Evolutionary conservation across 2,888 invertebrate species (phyloP).

Genomic region (Drosophila affinis): DNA sequence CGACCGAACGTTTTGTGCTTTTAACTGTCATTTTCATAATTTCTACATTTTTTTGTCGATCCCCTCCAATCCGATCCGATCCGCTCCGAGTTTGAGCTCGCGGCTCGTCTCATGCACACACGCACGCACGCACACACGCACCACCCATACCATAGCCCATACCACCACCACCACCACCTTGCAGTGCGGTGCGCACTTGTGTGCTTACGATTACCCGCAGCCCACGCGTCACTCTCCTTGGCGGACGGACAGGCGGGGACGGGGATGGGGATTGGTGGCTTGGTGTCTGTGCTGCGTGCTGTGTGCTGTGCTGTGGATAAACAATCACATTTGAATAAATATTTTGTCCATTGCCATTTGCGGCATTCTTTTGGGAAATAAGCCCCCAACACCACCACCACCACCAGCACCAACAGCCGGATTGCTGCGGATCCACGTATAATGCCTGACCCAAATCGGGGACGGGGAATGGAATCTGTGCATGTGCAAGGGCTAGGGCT

Average conservation of each 20-base stretch:
- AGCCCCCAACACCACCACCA: slow-evolving; percentile 10
- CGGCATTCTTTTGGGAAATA: slow-evolving; percentile 69
- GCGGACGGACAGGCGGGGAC: slow-evolving; percentile 11
- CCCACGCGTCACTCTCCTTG: slow-evolving; percentile 67
- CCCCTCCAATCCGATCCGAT: slow-evolving; percentile 53
- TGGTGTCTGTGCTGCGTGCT: slow-evolving; percentile 9
- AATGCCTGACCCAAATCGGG: slow-evolving; percentile 32
- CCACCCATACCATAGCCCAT: slow-evolving; percentile 14
- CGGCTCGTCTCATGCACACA: slow-evolving; percentile 16
- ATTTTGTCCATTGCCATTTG: slow-evolving; percentile 78
- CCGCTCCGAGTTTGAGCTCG: slow-evolving; percentile 33
- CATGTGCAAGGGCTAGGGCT: background rate
- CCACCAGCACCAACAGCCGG: too few relatives aligned
- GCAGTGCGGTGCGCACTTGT: slow-evolving; percentile 25
- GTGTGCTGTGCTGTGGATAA: slow-evolving; percentile 59
- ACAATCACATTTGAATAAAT: slow-evolving; percentile 70
- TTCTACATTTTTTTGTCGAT: slow-evolving; percentile 70
- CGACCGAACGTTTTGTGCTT: slow-evolving; percentile 66
- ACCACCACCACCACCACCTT: slow-evolving; percentile 1
- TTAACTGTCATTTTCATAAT: slow-evolving; percentile 80
- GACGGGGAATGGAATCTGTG: background rate
- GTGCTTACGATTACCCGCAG: slow-evolving; percentile 66
- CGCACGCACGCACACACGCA: slow-evolving; percentile 39
- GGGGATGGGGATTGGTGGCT: background rate
- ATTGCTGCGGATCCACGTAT: background rate